Base-by-base conservation (phyloP, 2,888 invertebrate genomes). In the Conomelus anceps region DNA sequence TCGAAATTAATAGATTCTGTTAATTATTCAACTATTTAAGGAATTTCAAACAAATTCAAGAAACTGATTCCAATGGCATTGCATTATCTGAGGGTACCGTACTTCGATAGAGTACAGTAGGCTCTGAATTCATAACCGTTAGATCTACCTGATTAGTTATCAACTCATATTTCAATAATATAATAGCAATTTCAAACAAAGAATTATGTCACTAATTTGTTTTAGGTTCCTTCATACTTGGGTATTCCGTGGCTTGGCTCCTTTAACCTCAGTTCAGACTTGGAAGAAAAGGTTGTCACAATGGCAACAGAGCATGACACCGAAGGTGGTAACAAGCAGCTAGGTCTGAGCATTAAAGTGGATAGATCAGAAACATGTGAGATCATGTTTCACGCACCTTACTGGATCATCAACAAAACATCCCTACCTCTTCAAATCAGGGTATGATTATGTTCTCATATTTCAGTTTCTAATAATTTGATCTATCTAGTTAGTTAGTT, bases 391-490 rank as follows among this genome's bases (percentile, higher is more conserved):
- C 96, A 96, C 93, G 96, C 97, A 0, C 97, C 97, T 22, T 98
- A 96, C 93, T 98, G 98, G 98, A 95, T 98, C 92, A 96, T 98
- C 91, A 98, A 98, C 93, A 97, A 97, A 93, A 97, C 97, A 3
- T 97, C 97, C 20, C 93, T 98, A 90, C 97, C 98, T 3, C 93
- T 98, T 91, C 96, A 96, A 93, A 94, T 97, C 91, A 96, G 96
- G 94, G 97, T 97, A 93, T 93, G 92, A 90, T 88, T 34, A 23
- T 1, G 22, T 4, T 88, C 17, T 24, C 88, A 13, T 85, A 20
- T 87, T 26, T 22, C 34, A 34, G 24, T 85, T 20, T 26, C 22
- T 89, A n/a, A 23, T 63, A 20, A n/a, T 20, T 20, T 87, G n/a
- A n/a, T n/a, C n/a, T n/a, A n/a, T n/a, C n/a, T n/a, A n/a, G n/a